Percentiles rank a stretch among this genome's conserved stretches.
These are phyloP conservation scores for Eclectus roratus DNA, from an alignment of 2,113 vertebrate genomes.

Conservation along the genomic window DNA sequence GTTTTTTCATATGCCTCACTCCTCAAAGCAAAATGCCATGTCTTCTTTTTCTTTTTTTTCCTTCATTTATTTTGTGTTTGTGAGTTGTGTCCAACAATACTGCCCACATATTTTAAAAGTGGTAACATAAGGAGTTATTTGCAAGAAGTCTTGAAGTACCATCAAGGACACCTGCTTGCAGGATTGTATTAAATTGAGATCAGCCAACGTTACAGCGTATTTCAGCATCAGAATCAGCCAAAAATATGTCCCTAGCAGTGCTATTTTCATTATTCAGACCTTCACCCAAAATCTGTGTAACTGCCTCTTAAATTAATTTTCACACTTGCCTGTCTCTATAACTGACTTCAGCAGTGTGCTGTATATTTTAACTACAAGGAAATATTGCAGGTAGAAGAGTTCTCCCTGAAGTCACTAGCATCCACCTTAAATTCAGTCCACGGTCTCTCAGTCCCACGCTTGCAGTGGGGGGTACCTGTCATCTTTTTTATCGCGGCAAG, in stretches of 20 bases:
- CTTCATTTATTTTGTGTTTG: constrained; percentile 21
- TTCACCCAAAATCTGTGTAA: constrained; percentile 64
- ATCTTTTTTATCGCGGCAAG: constrained; percentile 40
- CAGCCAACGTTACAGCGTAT: constrained; percentile 53
- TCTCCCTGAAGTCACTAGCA: constrained; percentile 52
- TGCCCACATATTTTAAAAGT: constrained; percentile 59
- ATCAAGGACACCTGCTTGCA: constrained; percentile 63
- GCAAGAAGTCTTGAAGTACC: constrained; percentile 65
- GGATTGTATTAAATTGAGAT: constrained; percentile 56
- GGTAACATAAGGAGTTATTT: constrained; percentile 64
- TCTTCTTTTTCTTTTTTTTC: not conserved
- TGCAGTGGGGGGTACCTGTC: constrained; percentile 44
- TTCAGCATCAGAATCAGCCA: constrained; percentile 60
- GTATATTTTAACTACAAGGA: constrained; percentile 56
- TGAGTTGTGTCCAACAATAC: constrained; percentile 45
- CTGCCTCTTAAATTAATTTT: constrained; percentile 59
- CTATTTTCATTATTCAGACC: constrained; percentile 67
- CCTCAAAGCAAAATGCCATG: not conserved
- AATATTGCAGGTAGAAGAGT: constrained; percentile 42
- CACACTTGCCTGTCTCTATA: constrained; percentile 59
- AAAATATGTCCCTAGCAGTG: constrained; percentile 67
- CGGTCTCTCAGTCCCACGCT: constrained; percentile 34
- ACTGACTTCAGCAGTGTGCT: constrained; percentile 10
- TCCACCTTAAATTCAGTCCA: constrained; percentile 53
- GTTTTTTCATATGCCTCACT: not conserved